Evolutionary conservation across 2,888 invertebrate genomes (phyloP), one percentile per base, ranked within the genome.

Genomic region (Acanthosoma haemorrhoidale): DNA sequence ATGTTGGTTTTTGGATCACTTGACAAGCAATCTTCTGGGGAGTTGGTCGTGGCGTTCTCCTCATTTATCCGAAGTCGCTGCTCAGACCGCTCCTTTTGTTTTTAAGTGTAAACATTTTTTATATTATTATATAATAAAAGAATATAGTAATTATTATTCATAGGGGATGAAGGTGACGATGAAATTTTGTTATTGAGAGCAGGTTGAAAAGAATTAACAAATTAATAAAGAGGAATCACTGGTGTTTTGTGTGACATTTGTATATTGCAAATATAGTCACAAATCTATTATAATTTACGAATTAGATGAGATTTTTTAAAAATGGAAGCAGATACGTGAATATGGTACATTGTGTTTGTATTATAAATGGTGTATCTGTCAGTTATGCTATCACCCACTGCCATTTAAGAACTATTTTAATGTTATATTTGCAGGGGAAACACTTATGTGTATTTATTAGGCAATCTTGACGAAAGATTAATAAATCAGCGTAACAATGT

Each of bases 361-460:
- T 64, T 64, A 39, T 64, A 21, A 64, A 41, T 41, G 34, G 67
- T 67, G 67, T 51, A 60, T 60, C 31, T 43, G 57, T 68, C 57
- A 61, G 63, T 60, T 69, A 71, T 71, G 71, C 71, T 71, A 71
- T 60, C 51, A 68, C 57, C 71, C 71, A 71, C 71, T 71, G 71
- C 71, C 71, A 71, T 68, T 60, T 64, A 64, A 41, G 64, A 69
- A 71, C 71, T 61, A 68, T 71, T 68, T 71, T 68, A 68, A 66
- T 51, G 59, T 71, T 64, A 39, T 71, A 69, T 58, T 64, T 51
- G 71, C 71, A 64, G 69, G 25, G 70, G 71, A 71, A 64, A 64
- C 68, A 78, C 72, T 73, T 70, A 72, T 58, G 72, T 64, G 72
- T 72, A 71, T 68, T 71, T 51, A 68, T 70, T 71, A 71, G 68